Base-by-base conservation (phyloP, 2,113 vertebrate genomes). In the Archocentrus centrarchus region DNA sequence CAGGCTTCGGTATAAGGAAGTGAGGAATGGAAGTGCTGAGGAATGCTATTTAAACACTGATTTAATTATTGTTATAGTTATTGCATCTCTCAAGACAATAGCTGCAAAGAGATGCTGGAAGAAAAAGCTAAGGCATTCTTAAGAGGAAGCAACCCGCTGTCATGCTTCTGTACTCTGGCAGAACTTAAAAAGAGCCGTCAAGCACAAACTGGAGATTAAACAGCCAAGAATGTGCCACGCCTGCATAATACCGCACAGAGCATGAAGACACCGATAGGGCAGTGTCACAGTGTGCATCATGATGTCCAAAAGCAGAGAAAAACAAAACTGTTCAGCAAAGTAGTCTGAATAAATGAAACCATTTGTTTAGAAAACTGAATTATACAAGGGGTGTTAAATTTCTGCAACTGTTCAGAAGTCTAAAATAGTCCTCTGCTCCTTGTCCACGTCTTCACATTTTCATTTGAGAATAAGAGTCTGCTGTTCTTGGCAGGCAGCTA, bases 211-310 rank as follows among this genome's bases (percentile, higher is more conserved):
- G 5, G 41, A 75, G 44, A 81, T 80, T 70, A 60, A 60, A 73
- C 18, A 63, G 75, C 2, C 13, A 88, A 47, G 81, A 84, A 86
- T 82, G 84, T 80, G 79, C 80, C 90, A 85, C 82, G 20, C 82
- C 85, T 70, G 11, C 11, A n/a, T 3, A 27, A 44, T 57, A 22
- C 3, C 9, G 39, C 32, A 77, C 47, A 60, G 37, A 9, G 7
- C 18, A 14, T 53, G 47, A 63, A 11, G 7, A 24, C 55, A 41
- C 7, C 18, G 22, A 35, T n/a, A 39, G 3, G 50, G 57, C 27
- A n/a, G 55, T 27, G 20, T 30, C 18, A 53, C 6, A 39, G 55
- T 7, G 30, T 44, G 4, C 5, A 44, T 2, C 5, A 62, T 11
- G 4, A 57, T 37, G 44, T 24, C 10, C 18, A 44, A 81, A 80